Evolutionary conservation across 2,888 invertebrate genomes (phyloP).

Genomic region (Spodoptera picta): DNA sequence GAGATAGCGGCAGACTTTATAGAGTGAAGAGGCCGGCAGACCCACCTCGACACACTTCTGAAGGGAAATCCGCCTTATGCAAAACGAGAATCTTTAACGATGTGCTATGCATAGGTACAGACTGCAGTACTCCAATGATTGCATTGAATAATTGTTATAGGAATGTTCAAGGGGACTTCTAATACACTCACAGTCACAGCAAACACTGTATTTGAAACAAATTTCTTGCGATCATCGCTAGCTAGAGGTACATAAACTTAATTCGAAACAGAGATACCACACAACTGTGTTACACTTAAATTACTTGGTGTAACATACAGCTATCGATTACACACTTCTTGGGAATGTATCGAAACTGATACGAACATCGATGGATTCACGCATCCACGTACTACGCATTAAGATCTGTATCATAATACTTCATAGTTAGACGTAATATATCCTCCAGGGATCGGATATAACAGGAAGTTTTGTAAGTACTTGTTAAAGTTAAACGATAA

Average conservation of each 20-base stretch:
- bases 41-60: slow-evolving; percentile 61
- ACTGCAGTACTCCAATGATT: no score
- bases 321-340: slow-evolving; percentile 32
- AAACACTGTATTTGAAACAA: no score
- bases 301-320: slow-evolving; percentile 20
- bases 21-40: slow-evolving; percentile 56
- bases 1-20: slow-evolving; percentile 71
- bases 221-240: not conserved
- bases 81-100: slow-evolving; percentile 43
- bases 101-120: no score
- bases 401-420: slow-evolving; percentile 47
- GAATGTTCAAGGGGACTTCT: no score
- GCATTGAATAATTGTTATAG: no score
- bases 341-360: slow-evolving; percentile 37
- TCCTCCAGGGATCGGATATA: slow-evolving; percentile 25
- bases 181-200: no score
- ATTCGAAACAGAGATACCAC: slow-evolving; percentile 9
- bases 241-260: not conserved
- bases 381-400: slow-evolving; percentile 35
- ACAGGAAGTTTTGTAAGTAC: slow-evolving; percentile 35
- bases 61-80: slow-evolving; percentile 51
- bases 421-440: slow-evolving; percentile 36
- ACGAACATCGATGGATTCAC: slow-evolving; percentile 26
- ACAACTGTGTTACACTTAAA: slow-evolving; percentile 7
- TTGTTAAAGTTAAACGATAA: slow-evolving; percentile 40